Base-by-base conservation (phyloP, 2,888 invertebrate genomes). In the Amphipyra tragopoginis region DNA sequence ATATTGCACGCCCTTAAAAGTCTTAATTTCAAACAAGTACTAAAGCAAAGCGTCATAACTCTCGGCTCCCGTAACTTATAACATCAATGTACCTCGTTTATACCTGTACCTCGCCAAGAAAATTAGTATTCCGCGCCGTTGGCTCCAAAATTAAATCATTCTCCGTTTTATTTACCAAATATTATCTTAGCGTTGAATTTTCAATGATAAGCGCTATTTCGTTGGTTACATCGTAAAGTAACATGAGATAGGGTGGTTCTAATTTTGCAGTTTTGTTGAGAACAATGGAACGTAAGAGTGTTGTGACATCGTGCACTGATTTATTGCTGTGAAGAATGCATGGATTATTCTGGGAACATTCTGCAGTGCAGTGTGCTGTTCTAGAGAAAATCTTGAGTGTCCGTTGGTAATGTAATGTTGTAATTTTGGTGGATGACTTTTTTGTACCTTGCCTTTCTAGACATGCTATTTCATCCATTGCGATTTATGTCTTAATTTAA, bases 111-210 rank as follows among this genome's bases (percentile, higher is more conserved):
- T 58, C 33, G 47, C 42, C 36, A 57, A 64, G 58, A 63, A 76
- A 70, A 79, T 78, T 79, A 76, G 76, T 76, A 78, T 79, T 66
- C 80, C 34, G 38, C 48, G 44, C 52, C 38, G 70, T 71, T 69
- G 59, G 59, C 57, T 60, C 53, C 54, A 42, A 67, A 78, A 79
- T 79, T 79, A 79, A 77, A 78, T 78, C 75, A 77, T 75, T 62
- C 64, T 60, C 43, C 45, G 58, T 65, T 78, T 77, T 77, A 77
- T 79, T 78, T 65, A 67, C 72, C 63, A 68, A 77, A 75, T 67
- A 74, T 69, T 72, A 78, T 78, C 78, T 67, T 51, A 26, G 55
- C 53, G 65, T 70, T 67, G 59, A 75, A 73, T 68, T 66, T 71
- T 59, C 67, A 52, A 61, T 58, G 77, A 76, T 78, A 78, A 76